These are phyloP conservation scores for Andrena haemorrhoa DNA, from an alignment of 2,888 invertebrate genomes.

Conservation along the genomic window DNA sequence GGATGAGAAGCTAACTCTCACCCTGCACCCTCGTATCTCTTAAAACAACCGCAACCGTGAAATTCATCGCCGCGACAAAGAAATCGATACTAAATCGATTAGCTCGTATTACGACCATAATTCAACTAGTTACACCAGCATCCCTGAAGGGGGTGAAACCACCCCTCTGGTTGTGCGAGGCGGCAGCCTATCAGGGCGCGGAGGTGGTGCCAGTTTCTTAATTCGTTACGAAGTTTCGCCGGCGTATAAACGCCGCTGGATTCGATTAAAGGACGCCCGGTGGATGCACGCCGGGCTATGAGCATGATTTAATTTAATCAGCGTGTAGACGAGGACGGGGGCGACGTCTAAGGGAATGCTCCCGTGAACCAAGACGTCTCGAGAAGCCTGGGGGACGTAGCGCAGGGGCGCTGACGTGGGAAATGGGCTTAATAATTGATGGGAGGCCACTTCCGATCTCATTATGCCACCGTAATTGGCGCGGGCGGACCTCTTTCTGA, in stretches of 20 bases:
- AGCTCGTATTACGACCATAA: conserved; percentile 14
- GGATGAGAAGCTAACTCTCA: no score
- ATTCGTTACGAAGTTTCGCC: conserved; percentile 61
- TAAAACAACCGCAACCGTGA: not conserved
- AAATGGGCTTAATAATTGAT: conserved; percentile 43
- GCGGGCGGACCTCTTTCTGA: conserved; percentile 12
- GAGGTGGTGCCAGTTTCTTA: conserved; percentile 53
- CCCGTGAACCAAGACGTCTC: conserved; percentile 28
- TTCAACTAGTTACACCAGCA: conserved; percentile 13
- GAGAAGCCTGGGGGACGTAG: conserved; percentile 19
- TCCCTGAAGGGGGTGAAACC: conserved; percentile 14
- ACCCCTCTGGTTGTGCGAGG: not conserved
- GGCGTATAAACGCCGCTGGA: conserved; percentile 54
- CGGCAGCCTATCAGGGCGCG: conserved; percentile 12
- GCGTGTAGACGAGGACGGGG: conserved; percentile 23
- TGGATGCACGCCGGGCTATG: conserved; percentile 49
- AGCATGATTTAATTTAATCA: conserved; percentile 69
- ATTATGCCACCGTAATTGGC: conserved; percentile 33
- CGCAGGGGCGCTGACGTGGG: conserved; percentile 6
- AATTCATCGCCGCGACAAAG: conserved; percentile 3
- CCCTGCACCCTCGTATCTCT: no score
- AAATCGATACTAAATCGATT: conserved; percentile 16
- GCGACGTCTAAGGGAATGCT: conserved; percentile 31
- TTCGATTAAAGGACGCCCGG: conserved; percentile 57
- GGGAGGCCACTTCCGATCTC: conserved; percentile 28